A percentile compares a stretch with the other conserved stretches of the same genome.
Evolutionary conservation across 1,140 invertebrate species (phyloP).

Genomic region (Drosophila bifasciata): DNA sequence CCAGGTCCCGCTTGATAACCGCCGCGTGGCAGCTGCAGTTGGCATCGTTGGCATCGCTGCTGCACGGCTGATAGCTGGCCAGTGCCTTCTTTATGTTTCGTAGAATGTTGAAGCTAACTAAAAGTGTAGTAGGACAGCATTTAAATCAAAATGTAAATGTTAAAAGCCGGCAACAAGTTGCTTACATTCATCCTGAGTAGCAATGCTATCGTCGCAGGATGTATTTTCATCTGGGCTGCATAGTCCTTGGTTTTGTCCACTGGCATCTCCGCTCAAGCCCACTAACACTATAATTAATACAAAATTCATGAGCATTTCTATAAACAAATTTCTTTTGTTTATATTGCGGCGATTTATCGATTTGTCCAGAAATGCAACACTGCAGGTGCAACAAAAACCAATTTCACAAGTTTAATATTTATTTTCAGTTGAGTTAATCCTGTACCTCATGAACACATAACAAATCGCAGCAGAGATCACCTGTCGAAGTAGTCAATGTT

Average conservation of each 20-base stretch:
- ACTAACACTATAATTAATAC: slow-evolving; percentile 41
- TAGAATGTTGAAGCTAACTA: slow-evolving; percentile 43
- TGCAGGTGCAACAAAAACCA: no score
- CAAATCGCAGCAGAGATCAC: no score
- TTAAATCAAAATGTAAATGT: neutral
- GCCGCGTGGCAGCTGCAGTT: slow-evolving; percentile 87
- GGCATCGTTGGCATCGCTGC: slow-evolving; percentile 39
- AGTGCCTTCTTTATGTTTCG: slow-evolving; percentile 72
- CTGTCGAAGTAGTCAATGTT: no score
- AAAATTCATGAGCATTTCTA: slow-evolving; percentile 43
- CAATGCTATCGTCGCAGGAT: neutral
- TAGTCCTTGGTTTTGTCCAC: slow-evolving; percentile 11
- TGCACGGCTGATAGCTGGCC: slow-evolving; percentile 48
- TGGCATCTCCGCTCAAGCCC: slow-evolving; percentile 6
- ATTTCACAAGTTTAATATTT: no score
- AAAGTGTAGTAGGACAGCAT: slow-evolving; percentile 1
- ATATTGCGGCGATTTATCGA: slow-evolving; percentile 6
- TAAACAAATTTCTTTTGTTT: slow-evolving; percentile 27
- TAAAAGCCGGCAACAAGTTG: slow-evolving; percentile 18
- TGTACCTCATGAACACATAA: no score
- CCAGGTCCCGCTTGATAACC: slow-evolving; percentile 89
- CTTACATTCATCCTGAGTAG: slow-evolving; percentile 28
- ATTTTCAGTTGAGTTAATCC: no score
- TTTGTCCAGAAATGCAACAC: neutral
- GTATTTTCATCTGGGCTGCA: slow-evolving; percentile 2